phyloP scores from a whole-genome alignment of 1,140 invertebrate genomes.

The Zaprionus ornatus region DNA sequence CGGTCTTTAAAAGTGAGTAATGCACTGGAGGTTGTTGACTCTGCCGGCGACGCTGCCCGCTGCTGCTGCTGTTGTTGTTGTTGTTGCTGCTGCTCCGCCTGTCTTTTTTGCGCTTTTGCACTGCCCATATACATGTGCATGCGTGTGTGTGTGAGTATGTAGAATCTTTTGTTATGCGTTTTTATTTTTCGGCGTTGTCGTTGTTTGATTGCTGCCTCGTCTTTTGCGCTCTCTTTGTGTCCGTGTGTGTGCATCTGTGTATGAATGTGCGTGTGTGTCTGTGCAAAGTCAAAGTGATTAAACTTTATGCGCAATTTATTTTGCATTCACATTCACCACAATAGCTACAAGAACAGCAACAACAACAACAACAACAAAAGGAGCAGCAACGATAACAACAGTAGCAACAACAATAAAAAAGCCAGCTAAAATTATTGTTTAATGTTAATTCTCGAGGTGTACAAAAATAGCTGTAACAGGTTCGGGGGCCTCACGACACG shows the following conservation, averaged over 20 bases:
- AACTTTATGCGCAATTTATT: conserved; percentile 83
- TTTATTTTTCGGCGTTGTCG: conserved; percentile 68
- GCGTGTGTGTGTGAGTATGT: conserved; percentile 37
- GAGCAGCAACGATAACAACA: conserved; percentile 25
- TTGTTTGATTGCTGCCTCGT: conserved; percentile 47
- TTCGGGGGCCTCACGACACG: conserved; percentile 37
- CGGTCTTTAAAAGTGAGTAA: conserved; percentile 83
- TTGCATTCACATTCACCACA: conserved; percentile 66
- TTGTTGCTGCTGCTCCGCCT: conserved; percentile 18
- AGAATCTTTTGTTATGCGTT: conserved; percentile 77
- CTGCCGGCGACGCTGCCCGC: conserved; percentile 12
- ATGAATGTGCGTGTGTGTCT: conserved; percentile 34
- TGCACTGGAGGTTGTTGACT: conserved; percentile 82
- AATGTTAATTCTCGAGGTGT: conserved; percentile 54
- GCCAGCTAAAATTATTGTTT: conserved; percentile 53
- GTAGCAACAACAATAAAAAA: conserved; percentile 18
- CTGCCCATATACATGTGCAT: conserved; percentile 42
- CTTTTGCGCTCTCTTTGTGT: conserved; percentile 2
- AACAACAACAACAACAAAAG: conserved; percentile 35
- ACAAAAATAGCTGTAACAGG: conserved; percentile 53
- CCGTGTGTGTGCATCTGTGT: neutral
- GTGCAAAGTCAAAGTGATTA: conserved; percentile 81
- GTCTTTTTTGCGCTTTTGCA: conserved; percentile 60
- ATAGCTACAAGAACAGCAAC: conserved; percentile 31
- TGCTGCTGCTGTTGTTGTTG: conserved; percentile 39